Conservation (phyloP, 2,888 invertebrate genomes). For the Elaeidobius kamerunicus region DNA sequence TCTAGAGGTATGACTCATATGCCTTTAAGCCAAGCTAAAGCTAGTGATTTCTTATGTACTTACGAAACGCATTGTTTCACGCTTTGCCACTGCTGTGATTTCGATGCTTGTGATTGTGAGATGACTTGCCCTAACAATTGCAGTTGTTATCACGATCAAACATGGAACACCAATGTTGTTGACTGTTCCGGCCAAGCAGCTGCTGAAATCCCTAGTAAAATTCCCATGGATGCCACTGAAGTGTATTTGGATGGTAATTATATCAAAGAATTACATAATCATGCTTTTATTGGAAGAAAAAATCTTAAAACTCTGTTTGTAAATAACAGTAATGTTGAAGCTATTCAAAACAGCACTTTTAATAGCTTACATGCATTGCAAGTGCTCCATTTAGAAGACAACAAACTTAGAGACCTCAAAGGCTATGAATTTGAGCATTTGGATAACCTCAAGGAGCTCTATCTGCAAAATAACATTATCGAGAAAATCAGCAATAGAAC, state of each 20-base stretch:
- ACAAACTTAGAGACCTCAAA: constrained; percentile 73
- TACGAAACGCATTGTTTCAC: constrained; percentile 94
- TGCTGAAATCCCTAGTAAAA: constrained; percentile 74
- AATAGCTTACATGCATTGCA: constrained; percentile 77
- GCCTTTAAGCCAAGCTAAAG: constrained; percentile 70
- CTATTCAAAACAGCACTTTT: constrained; percentile 88
- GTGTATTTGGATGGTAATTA: constrained; percentile 90
- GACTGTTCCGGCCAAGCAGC: constrained; percentile 83
- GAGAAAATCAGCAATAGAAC: constrained; percentile 77
- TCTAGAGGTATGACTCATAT: constrained; percentile 77
- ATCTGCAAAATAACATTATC: constrained; percentile 82
- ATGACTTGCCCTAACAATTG: constrained; percentile 94
- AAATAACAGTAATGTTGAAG: constrained; percentile 79
- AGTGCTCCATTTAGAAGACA: constrained; percentile 81
- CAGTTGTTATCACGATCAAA: constrained; percentile 91
- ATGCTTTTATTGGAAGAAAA: constrained; percentile 87
- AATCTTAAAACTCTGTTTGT: constrained; percentile 83
- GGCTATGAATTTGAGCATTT: constrained; percentile 85
- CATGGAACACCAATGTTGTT: constrained; percentile 90
- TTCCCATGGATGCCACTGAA: constrained; percentile 94
- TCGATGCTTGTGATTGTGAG: constrained; percentile 94
- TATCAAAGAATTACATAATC: constrained; percentile 77
- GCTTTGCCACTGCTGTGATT: constrained; percentile 93
- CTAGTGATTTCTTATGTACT: constrained; percentile 85
- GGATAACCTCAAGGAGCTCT: constrained; percentile 74